These are phyloP conservation scores for Cryptomyrus ogoouensis DNA, from an alignment of 2,113 vertebrate genomes.

Conservation along the genomic window DNA sequence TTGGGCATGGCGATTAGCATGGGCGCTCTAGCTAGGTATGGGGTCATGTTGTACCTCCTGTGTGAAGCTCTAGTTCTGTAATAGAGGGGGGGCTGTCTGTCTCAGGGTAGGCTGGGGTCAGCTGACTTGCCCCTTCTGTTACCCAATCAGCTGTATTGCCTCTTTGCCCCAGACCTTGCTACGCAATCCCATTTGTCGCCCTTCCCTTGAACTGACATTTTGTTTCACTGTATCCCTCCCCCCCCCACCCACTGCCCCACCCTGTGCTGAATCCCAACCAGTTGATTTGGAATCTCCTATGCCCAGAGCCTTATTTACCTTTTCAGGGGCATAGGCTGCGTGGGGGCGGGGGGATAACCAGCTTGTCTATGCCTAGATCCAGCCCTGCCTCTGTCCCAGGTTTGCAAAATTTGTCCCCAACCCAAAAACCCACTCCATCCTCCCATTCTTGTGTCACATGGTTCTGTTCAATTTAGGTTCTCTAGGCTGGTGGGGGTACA, in stretches of 20 bases:
- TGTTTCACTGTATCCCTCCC: neutral
- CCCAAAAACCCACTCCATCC: no score
- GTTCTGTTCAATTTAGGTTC: no score
- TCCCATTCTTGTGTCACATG: no score
- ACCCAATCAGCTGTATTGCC: neutral
- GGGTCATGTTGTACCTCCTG: neutral
- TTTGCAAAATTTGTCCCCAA: no score
- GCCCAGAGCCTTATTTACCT: neutral
- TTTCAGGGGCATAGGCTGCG: no score
- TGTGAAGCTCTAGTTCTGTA: neutral
- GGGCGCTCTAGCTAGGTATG: neutral
- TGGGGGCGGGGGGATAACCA: no score
- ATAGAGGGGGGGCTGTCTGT: neutral
- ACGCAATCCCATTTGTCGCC: neutral
- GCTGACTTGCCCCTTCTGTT: neutral
- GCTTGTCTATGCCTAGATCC: no score
- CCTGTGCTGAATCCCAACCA: neutral
- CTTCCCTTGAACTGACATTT: neutral
- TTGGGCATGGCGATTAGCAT: slow-evolving; percentile 34
- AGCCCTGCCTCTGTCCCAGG: no score
- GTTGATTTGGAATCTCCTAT: neutral
- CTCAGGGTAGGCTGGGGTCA: neutral
- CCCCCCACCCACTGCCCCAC: neutral
- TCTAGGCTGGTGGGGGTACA: no score
- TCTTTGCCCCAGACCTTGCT: neutral